Evolutionary conservation across 2,888 invertebrate genomes (phyloP).

Genomic region (Polymixis flavicincta): DNA sequence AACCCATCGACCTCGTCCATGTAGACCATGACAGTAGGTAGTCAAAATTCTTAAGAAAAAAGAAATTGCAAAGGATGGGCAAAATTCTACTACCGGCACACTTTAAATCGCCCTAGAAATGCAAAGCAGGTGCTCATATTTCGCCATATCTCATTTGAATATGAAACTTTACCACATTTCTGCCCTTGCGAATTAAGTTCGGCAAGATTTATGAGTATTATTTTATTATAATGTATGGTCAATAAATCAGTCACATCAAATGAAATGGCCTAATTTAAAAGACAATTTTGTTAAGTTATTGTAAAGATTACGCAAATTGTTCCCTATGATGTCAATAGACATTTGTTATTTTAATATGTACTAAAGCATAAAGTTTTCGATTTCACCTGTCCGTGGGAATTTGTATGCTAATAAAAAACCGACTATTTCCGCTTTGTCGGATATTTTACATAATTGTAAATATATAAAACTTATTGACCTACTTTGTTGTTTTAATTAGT

Average conservation of each 20-base stretch:
- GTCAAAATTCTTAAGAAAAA: slow-evolving; percentile 19
- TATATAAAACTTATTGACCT: slow-evolving; percentile 42
- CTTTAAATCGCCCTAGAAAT: slow-evolving; percentile 23
- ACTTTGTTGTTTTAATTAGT: slow-evolving; percentile 39
- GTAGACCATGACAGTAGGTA: background rate
- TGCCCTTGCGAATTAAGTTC: slow-evolving; percentile 34
- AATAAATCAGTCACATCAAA: slow-evolving; percentile 30
- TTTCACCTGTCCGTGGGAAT: slow-evolving; percentile 78
- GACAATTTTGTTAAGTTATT: slow-evolving; percentile 1
- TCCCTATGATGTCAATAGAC: slow-evolving; percentile 72
- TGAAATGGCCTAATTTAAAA: slow-evolving; percentile 1
- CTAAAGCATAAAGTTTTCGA: slow-evolving; percentile 71
- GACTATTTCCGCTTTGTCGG: slow-evolving; percentile 64
- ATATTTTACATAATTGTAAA: slow-evolving; percentile 60
- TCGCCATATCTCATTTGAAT: slow-evolving; percentile 42
- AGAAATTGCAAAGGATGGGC: slow-evolving; percentile 40
- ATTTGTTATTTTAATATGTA: slow-evolving; percentile 73
- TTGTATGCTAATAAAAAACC: slow-evolving; percentile 72
- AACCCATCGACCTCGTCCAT: background rate
- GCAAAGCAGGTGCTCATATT: slow-evolving; percentile 35
- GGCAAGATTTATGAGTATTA: slow-evolving; percentile 1
- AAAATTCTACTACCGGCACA: slow-evolving; percentile 10
- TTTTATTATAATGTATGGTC: background rate
- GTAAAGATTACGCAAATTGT: slow-evolving; percentile 59
- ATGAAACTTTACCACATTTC: slow-evolving; percentile 13